phyloP scores from a whole-genome alignment of 2,113 vertebrate genomes.

The Paratilapia polleni region DNA sequence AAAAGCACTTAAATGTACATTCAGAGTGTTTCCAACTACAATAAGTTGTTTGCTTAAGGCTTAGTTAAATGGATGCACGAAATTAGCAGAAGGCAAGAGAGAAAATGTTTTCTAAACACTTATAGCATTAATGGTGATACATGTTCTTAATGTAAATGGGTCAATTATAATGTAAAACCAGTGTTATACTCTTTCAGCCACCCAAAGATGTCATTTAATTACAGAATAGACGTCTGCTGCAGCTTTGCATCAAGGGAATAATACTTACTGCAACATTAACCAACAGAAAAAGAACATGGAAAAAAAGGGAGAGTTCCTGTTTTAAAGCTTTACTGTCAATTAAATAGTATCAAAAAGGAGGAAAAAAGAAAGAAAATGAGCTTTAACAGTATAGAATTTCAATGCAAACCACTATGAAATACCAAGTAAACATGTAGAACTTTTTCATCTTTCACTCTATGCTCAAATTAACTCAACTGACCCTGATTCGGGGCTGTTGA shows the following conservation, averaged over 20 bases:
- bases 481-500: no score
- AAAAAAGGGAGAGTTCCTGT: not conserved
- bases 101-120: not conserved
- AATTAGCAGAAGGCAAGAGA: not conserved
- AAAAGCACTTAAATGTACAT: not conserved
- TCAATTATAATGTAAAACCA: not conserved
- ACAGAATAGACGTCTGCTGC: not conserved
- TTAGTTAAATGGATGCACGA: not conserved
- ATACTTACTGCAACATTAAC: not conserved
- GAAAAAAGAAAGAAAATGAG: not conserved
- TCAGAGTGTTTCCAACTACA: conserved; percentile 6
- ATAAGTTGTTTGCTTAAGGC: conserved; percentile 12
- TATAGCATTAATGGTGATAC: not conserved
- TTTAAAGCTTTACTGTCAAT: not conserved
- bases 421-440: not conserved
- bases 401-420: not conserved
- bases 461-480: not conserved
- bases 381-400: not conserved
- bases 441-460: not conserved
- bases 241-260: not conserved
- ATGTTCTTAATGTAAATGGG: not conserved
- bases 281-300: not conserved
- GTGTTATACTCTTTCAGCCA: not conserved
- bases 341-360: not conserved
- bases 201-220: conserved; percentile 3